These are phyloP conservation scores for Drosophila bocqueti DNA, from an alignment of 1,140 invertebrate species.

Conservation along the genomic window DNA sequence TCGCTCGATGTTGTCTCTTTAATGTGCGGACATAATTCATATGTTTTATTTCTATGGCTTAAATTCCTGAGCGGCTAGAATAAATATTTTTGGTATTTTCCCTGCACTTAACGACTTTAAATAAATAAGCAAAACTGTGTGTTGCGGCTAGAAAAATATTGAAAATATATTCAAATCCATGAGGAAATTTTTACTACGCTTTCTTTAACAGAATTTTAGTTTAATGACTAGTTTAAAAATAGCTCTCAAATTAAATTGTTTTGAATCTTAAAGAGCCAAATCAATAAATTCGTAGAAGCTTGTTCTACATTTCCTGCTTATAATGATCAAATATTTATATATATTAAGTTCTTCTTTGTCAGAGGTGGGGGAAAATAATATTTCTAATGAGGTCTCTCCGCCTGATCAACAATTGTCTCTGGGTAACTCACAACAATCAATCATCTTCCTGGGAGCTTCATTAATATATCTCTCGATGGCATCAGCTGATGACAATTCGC, in stretches of 20 bases:
- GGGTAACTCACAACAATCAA: constrained; percentile 47
- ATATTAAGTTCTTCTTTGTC: neutral
- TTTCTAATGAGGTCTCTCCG: constrained; percentile 4
- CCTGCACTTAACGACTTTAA: constrained; percentile 40
- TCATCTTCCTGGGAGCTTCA: constrained; percentile 54
- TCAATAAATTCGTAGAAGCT: neutral
- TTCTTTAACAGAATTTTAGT: neutral
- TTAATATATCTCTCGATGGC: constrained; percentile 55
- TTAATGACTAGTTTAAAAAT: neutral
- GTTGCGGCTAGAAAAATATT: constrained; percentile 19
- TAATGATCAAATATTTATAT: neutral
- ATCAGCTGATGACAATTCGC: constrained; percentile 70
- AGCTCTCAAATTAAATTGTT: neutral
- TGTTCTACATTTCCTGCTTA: neutral
- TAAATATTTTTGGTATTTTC: constrained; percentile 51
- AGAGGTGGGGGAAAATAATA: neutral
- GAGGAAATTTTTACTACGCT: neutral
- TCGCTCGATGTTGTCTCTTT: constrained; percentile 44
- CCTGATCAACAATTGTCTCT: constrained; percentile 39
- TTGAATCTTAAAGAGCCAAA: neutral
- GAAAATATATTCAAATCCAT: neutral
- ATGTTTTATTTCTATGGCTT: constrained; percentile 77
- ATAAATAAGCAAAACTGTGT: constrained; percentile 42
- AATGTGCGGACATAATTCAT: constrained; percentile 73
- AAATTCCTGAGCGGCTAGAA: constrained; percentile 51